Evolutionary conservation across 2,888 invertebrate species (phyloP).

Genomic region (Apamea crenata): DNA sequence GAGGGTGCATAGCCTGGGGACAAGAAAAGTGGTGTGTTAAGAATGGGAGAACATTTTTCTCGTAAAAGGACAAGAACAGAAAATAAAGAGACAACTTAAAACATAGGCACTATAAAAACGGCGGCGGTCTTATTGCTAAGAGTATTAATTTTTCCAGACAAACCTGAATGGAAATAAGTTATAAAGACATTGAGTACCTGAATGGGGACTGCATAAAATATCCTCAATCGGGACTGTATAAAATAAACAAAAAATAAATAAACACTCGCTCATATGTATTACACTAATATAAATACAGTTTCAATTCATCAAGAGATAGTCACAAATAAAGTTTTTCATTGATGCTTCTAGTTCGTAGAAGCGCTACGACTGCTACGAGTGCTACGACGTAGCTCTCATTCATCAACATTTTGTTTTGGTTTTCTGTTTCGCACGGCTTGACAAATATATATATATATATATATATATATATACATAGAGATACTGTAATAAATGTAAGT

Average conservation of each 20-base stretch:
- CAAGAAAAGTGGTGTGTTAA: slow-evolving; percentile 63
- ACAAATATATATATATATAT: too few relatives aligned
- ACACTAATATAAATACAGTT: too few relatives aligned
- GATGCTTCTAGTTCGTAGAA: slow-evolving; percentile 5
- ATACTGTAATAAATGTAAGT: too few relatives aligned
- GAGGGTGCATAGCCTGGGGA: slow-evolving; percentile 95
- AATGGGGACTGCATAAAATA: too few relatives aligned
- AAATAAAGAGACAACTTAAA: too few relatives aligned
- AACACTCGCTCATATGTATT: not conserved
- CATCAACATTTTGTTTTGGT: not conserved
- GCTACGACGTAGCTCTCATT: slow-evolving; percentile 38
- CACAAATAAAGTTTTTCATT: not conserved
- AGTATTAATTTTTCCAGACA: not conserved
- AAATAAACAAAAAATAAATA: too few relatives aligned
- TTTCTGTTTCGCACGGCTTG: too few relatives aligned
- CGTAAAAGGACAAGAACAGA: not conserved
- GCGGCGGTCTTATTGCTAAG: too few relatives aligned
- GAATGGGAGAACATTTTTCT: not conserved
- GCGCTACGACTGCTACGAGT: slow-evolving; percentile 33
- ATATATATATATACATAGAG: too few relatives aligned
- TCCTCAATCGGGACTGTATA: too few relatives aligned
- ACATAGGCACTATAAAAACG: too few relatives aligned
- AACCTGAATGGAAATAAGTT: not conserved
- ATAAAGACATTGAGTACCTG: not conserved
- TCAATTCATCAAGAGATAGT: not conserved